Evolutionary conservation across 2,113 vertebrate genomes (phyloP).

Genomic region (Aptenodytes forsteri): DNA sequence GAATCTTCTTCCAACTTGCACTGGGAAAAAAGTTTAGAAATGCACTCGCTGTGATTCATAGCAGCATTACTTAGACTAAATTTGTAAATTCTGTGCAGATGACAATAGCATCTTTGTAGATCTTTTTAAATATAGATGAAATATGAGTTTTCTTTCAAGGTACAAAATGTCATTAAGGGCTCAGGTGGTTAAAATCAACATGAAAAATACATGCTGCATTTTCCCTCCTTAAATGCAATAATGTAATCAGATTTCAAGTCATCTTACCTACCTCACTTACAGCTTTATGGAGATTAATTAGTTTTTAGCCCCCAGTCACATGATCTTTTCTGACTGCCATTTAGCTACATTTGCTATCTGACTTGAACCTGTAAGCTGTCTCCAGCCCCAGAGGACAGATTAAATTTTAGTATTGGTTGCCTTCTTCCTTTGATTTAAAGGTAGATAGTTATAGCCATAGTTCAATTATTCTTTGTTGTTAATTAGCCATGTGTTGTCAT

Average conservation of each 20-base stretch:
- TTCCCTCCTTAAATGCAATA: slow-evolving; percentile 81
- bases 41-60: neutral
- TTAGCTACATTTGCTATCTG: slow-evolving; percentile 80
- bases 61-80: slow-evolving; percentile 29
- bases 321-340: slow-evolving; percentile 81
- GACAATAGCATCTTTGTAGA: slow-evolving; percentile 53
- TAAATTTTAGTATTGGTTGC: slow-evolving; percentile 78
- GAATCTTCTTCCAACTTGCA: slow-evolving; percentile 8
- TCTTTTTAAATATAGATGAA: slow-evolving; percentile 73
- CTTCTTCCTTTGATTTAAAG: slow-evolving; percentile 79
- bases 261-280: slow-evolving; percentile 90
- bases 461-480: slow-evolving; percentile 68
- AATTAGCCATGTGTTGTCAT: slow-evolving; percentile 54
- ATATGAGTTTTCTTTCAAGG: slow-evolving; percentile 76
- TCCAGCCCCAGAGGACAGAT: slow-evolving; percentile 78
- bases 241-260: slow-evolving; percentile 89
- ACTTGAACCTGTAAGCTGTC: slow-evolving; percentile 79
- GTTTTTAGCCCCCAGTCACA: slow-evolving; percentile 83
- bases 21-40: slow-evolving; percentile 52
- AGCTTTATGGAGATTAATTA: slow-evolving; percentile 99
- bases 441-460: slow-evolving; percentile 66
- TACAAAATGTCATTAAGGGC: slow-evolving; percentile 83
- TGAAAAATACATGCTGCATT: slow-evolving; percentile 86
- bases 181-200: slow-evolving; percentile 98
- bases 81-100: slow-evolving; percentile 40